Evolutionary conservation across 2,113 vertebrate genomes (phyloP).

Genomic region (Myotis brandtii): DNA sequence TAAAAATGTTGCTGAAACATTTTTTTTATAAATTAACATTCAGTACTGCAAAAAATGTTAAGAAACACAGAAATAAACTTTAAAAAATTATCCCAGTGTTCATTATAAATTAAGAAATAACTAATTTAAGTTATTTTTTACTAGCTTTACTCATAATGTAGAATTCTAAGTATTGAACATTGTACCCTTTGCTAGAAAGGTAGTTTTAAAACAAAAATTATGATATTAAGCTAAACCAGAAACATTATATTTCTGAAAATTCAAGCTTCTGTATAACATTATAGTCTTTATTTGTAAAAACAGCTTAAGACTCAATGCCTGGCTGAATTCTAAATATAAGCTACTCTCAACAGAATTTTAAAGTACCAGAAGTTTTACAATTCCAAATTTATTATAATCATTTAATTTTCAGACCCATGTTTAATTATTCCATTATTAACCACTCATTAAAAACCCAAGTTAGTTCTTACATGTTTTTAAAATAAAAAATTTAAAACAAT

Average conservation of each 20-base stretch:
- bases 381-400: not conserved
- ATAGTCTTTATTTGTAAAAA: constrained; percentile 25
- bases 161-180: constrained; percentile 12
- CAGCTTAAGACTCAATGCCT: not conserved
- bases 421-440: not conserved
- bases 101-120: constrained; percentile 14
- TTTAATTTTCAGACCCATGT: not conserved
- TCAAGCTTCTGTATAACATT: not conserved
- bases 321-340: constrained; percentile 49
- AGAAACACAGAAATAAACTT: not conserved
- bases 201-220: not conserved
- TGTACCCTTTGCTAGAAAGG: not conserved
- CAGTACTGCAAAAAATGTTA: not conserved
- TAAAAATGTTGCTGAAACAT: not conserved
- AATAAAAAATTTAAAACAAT: constrained; percentile 2
- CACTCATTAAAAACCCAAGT: constrained; percentile 22
- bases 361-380: not conserved
- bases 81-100: not conserved
- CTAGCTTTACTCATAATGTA: not conserved
- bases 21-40: constrained; percentile 23
- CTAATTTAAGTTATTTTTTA: constrained; percentile 11
- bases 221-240: constrained; percentile 6
- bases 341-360: not conserved
- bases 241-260: not conserved
- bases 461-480: constrained; percentile 25